Percentiles rank a stretch among this genome's conserved stretches.
phyloP scores from a whole-genome alignment of 2,888 invertebrate genomes.

The Stegophylla sp. region DNA sequence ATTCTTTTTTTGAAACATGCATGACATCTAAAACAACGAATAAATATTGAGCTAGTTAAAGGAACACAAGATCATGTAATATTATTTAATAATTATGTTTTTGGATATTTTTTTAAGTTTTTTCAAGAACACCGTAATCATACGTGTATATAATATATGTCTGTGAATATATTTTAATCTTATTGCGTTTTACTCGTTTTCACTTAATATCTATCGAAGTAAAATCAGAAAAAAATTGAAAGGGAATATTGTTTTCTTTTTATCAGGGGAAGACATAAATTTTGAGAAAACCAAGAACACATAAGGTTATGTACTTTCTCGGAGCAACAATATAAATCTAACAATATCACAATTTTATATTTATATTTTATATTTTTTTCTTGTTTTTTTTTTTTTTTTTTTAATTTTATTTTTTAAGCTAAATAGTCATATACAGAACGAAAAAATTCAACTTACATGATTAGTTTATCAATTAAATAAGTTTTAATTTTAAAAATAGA shows the following conservation, averaged over 20 bases:
- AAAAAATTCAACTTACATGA: slow-evolving; percentile 35
- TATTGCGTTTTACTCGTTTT: slow-evolving; percentile 38
- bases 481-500: slow-evolving; percentile 54
- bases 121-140: background rate
- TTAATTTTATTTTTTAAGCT: slow-evolving; percentile 45
- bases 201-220: slow-evolving; percentile 40
- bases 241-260: slow-evolving; percentile 38
- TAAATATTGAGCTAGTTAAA: slow-evolving; percentile 51
- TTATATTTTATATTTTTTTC: too few relatives aligned
- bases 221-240: slow-evolving; percentile 31
- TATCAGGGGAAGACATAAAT: slow-evolving; percentile 56
- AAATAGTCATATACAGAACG: slow-evolving; percentile 52
- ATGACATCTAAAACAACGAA: slow-evolving; percentile 50
- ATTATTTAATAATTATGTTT: slow-evolving; percentile 19
- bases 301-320: slow-evolving; percentile 55
- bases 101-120: slow-evolving; percentile 1
- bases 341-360: slow-evolving; percentile 57
- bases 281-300: slow-evolving; percentile 57
- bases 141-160: background rate
- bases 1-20: slow-evolving; percentile 25
- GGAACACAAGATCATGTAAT: slow-evolving; percentile 50
- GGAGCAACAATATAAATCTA: slow-evolving; percentile 52
- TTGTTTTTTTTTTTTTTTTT: slow-evolving; percentile 22
- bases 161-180: slow-evolving; percentile 17
- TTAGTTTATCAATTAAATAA: slow-evolving; percentile 43